Percentiles rank a stretch among this genome's conserved stretches.
Evolutionary conservation across 2,888 invertebrate species (phyloP).

Genomic region (Theristus sp.): DNA sequence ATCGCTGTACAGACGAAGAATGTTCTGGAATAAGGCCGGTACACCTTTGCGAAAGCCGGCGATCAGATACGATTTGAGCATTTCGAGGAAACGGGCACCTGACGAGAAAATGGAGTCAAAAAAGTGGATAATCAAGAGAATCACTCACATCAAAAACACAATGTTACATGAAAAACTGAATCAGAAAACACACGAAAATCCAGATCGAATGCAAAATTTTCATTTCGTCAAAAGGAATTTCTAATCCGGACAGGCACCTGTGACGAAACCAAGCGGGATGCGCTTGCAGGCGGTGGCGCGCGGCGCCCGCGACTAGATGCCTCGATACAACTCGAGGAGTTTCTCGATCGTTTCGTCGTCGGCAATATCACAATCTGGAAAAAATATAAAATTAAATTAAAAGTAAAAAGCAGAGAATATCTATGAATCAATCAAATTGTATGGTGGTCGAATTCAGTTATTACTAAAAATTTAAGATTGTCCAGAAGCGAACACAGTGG

Average conservation of each 20-base stretch:
- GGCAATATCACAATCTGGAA: constrained; percentile 40
- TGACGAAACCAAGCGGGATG: constrained; percentile 65
- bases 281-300: constrained; percentile 70
- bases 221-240: background rate
- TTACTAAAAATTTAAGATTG: constrained; percentile 1
- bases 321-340: constrained; percentile 58
- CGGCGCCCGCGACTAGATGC: constrained; percentile 57
- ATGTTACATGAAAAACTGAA: too few species aligned
- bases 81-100: constrained; percentile 50
- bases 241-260: constrained; percentile 42
- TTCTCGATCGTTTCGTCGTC: constrained; percentile 41
- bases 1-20: constrained; percentile 55
- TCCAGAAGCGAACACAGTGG: constrained; percentile 6
- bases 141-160: background rate
- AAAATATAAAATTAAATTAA: too few species aligned
- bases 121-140: too few species aligned
- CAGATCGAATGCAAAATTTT: background rate
- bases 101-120: too few species aligned
- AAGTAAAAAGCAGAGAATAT: too few species aligned
- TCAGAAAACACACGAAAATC: constrained; percentile 4
- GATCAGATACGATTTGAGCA: constrained; percentile 67
- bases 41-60: constrained; percentile 85
- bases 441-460: too few species aligned
- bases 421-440: too few species aligned
- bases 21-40: constrained; percentile 84